Evolutionary conservation across 2,113 vertebrate species (phyloP), one percentile per base, ranked within the genome.

Genomic region (Corapipo altera): DNA sequence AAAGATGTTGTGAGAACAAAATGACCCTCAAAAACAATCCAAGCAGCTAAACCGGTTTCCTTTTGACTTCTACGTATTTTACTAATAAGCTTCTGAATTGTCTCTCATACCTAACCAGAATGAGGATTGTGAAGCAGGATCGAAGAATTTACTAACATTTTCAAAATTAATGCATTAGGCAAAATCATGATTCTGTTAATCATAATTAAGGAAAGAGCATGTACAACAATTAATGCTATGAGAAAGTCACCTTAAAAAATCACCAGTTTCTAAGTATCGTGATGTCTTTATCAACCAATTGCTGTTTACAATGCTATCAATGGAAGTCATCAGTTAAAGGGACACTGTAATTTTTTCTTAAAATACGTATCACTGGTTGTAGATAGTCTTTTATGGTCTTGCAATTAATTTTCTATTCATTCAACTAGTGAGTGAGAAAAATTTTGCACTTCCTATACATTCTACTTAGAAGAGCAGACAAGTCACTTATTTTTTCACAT

Each of bases 1-100:
- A 95, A 95, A 93, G 94, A 79, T 97, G 85, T 87, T 69, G 89
- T 80, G 93, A 93, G 96, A 93, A 97, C 72, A 95, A 97, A 95
- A 96, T 85, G 93, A 91, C 33, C 65, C 87, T 88, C 86, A 67
- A 86, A 95, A 96, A 66, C 72, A 95, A 87, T 85, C 77, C 84
- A 94, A 97, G 94, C 93, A 96, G 88, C 93, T 94, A 95, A 96
- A 91, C 57, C 49, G 1, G 70, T 79, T 86, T 87, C 33, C 30
- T 90, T 85, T 55, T 46, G 58, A 71, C 18, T 82, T 86, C 92
- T 85, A 73, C 0, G 0, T 21, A 71, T 72, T 72, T 89, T 88
- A 86, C 3, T 21, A 95, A 83, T 16, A 55, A 79, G 43, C 43
- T 91, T 57, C 5, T 0, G 74, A 90, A 78, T 15, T 61, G 44